Evolutionary conservation across 2,113 vertebrate species (phyloP), one percentile per base, ranked within the genome.

Genomic region (Amazona vittata): DNA sequence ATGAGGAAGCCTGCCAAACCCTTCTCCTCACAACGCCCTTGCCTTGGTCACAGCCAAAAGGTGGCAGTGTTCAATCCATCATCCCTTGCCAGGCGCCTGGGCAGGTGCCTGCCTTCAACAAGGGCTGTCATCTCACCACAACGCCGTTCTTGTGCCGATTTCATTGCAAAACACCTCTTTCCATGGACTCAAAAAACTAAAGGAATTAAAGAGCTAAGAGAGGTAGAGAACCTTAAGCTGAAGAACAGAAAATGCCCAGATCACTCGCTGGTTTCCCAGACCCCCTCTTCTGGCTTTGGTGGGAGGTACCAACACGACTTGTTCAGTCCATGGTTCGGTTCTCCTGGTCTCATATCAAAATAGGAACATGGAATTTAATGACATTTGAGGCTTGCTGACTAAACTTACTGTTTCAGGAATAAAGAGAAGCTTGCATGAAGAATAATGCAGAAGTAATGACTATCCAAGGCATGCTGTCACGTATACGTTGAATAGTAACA

Each of bases 41-140:
- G 67, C 91, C 59, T 17, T 94, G 92, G 89, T 65, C 86, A 53
- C 89, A 97, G 92, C 96, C 97, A 96, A 98, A 95, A 97, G 97
- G 92, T 98, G 97, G 96, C 97, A 97, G 93, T 95, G 87, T 97
- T 96, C 96, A 96, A 95, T 97, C 83, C 97, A 65, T 95, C 96
- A 95, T 96, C 92, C 90, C 78, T 80, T 63, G 71, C 81, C 79
- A 68, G 9, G 8, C 39, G 14, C n/a, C 20, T 15, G 25, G 59
- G 65, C 70, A 62, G 88, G 59, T 63, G 70, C 70, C 75, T 90
- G 78, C 75, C 52, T 83, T 79, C 33, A 25, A 46, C 60, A 33
- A 73, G 37, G 62, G n/a, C 68, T 62, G 75, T 89, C 41, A 8
- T 89, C 90, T 78, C 63, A 47, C 44, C 9, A 26, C 71, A 49